Conservation (phyloP, 1,140 invertebrate species). For the Musca domestica region DNA sequence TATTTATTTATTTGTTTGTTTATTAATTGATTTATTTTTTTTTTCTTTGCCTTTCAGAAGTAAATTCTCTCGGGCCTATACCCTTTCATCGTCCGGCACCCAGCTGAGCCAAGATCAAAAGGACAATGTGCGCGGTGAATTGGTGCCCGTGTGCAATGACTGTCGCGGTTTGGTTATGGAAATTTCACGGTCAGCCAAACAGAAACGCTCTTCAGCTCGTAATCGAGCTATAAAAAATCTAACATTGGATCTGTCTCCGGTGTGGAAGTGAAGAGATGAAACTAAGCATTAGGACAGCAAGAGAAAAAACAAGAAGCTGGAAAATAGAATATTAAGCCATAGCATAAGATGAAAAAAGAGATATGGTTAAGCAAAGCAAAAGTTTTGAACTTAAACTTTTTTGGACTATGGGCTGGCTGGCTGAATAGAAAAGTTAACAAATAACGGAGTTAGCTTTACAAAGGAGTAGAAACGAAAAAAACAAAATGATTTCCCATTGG, state of each 20-base stretch:
- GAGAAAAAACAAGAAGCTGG: background rate
- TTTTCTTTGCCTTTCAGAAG: slow-evolving; percentile 37
- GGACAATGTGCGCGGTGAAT: slow-evolving; percentile 70
- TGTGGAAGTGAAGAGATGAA: slow-evolving; percentile 60
- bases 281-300: background rate
- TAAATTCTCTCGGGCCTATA: slow-evolving; percentile 55
- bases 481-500: no score
- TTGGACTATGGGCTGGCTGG: background rate
- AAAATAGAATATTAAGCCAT: background rate
- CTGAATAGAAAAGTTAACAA: no score
- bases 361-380: no score
- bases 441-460: no score
- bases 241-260: slow-evolving; percentile 76
- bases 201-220: slow-evolving; percentile 72
- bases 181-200: slow-evolving; percentile 83
- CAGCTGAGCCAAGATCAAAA: slow-evolving; percentile 50
- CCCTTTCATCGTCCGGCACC: slow-evolving; percentile 55
- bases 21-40: background rate
- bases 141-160: slow-evolving; percentile 89
- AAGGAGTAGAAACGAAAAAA: no score
- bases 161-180: slow-evolving; percentile 92
- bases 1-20: no score
- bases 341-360: background rate
- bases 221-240: slow-evolving; percentile 77
- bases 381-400: background rate